Percentiles rank a stretch among this genome's conserved stretches.
These are phyloP conservation scores for Sciurus vulgaris DNA, from an alignment of 2,797 vertebrate species.

Conservation along the genomic window DNA sequence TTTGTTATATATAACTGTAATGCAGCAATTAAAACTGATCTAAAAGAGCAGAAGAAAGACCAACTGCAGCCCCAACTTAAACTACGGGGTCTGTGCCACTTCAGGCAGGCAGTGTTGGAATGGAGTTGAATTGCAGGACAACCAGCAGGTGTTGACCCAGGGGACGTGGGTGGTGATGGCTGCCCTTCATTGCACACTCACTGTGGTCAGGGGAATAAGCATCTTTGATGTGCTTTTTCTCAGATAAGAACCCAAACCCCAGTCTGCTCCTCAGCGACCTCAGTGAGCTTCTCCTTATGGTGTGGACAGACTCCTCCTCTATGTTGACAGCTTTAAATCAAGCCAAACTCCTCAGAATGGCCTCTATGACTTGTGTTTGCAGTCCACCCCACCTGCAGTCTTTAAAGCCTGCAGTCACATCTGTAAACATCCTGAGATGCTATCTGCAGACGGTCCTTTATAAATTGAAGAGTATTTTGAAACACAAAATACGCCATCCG, in stretches of 20 bases:
- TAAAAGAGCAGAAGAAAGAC: no score
- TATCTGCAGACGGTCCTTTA: slow-evolving; percentile 56
- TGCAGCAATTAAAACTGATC: no score
- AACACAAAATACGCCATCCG: no score
- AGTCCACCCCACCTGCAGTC: neutral
- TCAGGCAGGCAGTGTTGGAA: neutral
- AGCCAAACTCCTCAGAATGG: neutral
- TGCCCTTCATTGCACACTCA: neutral
- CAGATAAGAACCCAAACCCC: no score
- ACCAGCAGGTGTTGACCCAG: neutral
- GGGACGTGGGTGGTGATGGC: neutral
- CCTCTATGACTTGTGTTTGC: neutral
- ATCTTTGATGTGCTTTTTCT: neutral
- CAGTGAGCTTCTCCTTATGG: no score
- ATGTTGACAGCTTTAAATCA: no score
- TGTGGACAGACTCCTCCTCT: neutral
- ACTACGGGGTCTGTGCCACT: neutral
- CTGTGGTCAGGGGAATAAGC: neutral
- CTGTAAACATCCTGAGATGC: slow-evolving; percentile 40
- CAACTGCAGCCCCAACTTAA: no score
- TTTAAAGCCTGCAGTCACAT: neutral
- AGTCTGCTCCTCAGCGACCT: neutral
- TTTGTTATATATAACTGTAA: neutral
- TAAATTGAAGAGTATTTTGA: slow-evolving; percentile 48
- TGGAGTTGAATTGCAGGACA: no score